phyloP scores from a whole-genome alignment of 2,113 vertebrate species.

The Istiophorus platypterus region DNA sequence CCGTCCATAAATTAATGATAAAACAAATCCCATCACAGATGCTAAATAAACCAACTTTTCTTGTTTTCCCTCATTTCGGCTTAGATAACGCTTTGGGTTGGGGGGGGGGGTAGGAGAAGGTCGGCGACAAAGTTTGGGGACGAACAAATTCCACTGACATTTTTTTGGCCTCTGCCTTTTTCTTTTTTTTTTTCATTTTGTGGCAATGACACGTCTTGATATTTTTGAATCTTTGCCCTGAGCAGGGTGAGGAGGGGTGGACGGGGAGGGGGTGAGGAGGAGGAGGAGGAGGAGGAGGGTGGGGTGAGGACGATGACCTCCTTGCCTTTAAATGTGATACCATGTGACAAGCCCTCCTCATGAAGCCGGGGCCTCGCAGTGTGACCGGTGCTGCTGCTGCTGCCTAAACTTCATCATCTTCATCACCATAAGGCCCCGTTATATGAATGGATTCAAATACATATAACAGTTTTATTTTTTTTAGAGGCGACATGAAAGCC shows the following conservation, averaged over 20 bases:
- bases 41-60: conserved; percentile 25
- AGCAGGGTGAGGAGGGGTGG: conserved; percentile 35
- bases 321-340: conserved; percentile 56
- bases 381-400: conserved; percentile 37
- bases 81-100: neutral
- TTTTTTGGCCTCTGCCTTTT: conserved; percentile 50
- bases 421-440: neutral
- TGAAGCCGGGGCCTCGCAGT: conserved; percentile 33
- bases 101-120: neutral
- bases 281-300: too few species aligned
- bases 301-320: too few species aligned
- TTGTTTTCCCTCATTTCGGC: too few species aligned
- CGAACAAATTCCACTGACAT: conserved; percentile 49
- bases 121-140: conserved; percentile 32
- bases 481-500: conserved; percentile 63
- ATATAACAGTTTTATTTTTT: conserved; percentile 44
- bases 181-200: too few species aligned
- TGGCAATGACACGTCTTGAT: conserved; percentile 53
- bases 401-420: conserved; percentile 12
- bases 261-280: too few species aligned
- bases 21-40: neutral
- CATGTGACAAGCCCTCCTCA: conserved; percentile 60
- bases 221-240: conserved; percentile 45
- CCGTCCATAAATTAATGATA: conserved; percentile 9
- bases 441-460: conserved; percentile 36